A percentile compares a stretch with the other conserved stretches of the same genome.
Evolutionary conservation across 2,888 invertebrate genomes (phyloP).

Genomic region (Deilephila porcellus): DNA sequence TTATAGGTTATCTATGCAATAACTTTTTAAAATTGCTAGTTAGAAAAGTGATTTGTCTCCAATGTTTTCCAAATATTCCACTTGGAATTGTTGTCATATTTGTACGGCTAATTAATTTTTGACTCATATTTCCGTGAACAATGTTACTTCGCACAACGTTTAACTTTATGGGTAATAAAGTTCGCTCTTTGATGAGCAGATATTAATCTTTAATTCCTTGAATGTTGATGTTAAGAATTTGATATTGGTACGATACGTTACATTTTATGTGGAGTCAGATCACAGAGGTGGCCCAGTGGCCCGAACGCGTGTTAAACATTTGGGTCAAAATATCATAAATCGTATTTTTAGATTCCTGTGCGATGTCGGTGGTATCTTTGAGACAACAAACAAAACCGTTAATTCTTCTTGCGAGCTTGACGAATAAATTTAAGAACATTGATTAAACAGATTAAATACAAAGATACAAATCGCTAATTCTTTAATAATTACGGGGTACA

Average conservation of each 20-base stretch:
- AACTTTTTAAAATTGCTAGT: too few relatives aligned
- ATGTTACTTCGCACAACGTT: slow-evolving; percentile 39
- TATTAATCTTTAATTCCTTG: slow-evolving; percentile 40
- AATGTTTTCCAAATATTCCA: slow-evolving; percentile 26
- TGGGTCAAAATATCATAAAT: slow-evolving; percentile 7
- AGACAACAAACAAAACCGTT: background rate
- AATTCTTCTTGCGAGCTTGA: background rate
- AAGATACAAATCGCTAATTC: background rate
- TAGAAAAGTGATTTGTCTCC: too few relatives aligned
- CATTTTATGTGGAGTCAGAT: slow-evolving; percentile 20
- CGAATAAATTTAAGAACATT: background rate
- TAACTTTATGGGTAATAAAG: slow-evolving; percentile 43
- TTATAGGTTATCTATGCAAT: too few relatives aligned
- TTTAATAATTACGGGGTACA: background rate
- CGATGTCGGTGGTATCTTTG: background rate
- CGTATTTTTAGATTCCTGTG: slow-evolving; percentile 7
- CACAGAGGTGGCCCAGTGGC: slow-evolving; percentile 29
- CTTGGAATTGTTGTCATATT: slow-evolving; percentile 55
- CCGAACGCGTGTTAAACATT: slow-evolving; percentile 14
- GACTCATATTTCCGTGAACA: slow-evolving; percentile 37
- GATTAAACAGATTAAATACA: background rate
- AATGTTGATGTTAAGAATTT: slow-evolving; percentile 39
- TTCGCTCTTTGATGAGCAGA: slow-evolving; percentile 38
- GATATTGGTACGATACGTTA: slow-evolving; percentile 38
- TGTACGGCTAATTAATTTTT: slow-evolving; percentile 53